Conservation (phyloP, 2,888 invertebrate genomes). For the Leptopilina drosophilae region DNA sequence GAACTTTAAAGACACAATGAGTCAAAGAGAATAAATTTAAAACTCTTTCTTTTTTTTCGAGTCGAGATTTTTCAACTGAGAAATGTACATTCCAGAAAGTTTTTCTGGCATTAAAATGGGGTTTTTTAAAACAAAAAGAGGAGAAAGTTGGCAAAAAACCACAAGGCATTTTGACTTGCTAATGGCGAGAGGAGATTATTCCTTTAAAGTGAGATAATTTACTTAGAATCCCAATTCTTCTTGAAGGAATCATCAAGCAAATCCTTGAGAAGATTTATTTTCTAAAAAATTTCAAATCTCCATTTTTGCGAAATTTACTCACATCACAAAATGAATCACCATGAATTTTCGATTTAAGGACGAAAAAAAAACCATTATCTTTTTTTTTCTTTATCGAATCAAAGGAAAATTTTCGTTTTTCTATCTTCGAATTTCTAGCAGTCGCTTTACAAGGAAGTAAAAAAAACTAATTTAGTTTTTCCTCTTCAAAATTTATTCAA, state of each 20-base stretch:
- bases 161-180: neutral
- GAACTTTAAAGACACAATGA: too few species aligned
- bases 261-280: neutral
- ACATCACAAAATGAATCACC: neutral
- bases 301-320: neutral
- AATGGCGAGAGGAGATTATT: neutral
- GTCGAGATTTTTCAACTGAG: too few species aligned
- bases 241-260: neutral
- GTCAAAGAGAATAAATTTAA: too few species aligned
- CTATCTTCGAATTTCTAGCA: neutral
- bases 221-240: neutral
- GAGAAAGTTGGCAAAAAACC: too few species aligned
- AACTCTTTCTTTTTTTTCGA: too few species aligned
- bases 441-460: neutral
- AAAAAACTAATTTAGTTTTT: too few species aligned
- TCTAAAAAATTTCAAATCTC: neutral
- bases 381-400: neutral
- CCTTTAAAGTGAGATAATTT: neutral
- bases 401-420: neutral
- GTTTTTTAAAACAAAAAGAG: too few species aligned
- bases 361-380: neutral
- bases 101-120: too few species aligned
- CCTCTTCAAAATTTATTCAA: too few species aligned
- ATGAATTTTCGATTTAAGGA: neutral
- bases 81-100: too few species aligned